Conservation (phyloP, 2,113 vertebrate species). For the Saccopteryx leptura region DNA sequence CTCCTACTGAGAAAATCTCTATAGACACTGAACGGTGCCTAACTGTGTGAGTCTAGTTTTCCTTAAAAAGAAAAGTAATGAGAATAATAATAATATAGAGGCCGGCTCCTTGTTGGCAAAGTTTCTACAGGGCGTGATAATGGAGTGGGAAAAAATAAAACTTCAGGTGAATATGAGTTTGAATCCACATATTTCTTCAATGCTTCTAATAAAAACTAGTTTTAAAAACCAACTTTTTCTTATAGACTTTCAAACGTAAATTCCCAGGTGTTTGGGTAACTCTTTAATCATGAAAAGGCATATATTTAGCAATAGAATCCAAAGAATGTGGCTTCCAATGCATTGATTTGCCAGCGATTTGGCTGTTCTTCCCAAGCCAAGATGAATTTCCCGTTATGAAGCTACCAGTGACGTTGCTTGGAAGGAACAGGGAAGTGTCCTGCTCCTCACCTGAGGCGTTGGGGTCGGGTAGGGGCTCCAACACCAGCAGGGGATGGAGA, state of each 20-base stretch:
- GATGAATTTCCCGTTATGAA: not conserved
- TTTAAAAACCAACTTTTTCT: conserved; percentile 2
- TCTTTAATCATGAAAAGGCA: not conserved
- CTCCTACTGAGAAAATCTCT: not conserved
- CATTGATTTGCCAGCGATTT: not conserved
- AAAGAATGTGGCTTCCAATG: not conserved
- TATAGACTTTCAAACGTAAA: not conserved
- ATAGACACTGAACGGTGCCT: not conserved
- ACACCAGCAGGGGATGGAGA: too few species aligned
- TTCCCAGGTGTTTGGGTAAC: not conserved
- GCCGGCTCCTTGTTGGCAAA: too few species aligned
- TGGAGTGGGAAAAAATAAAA: not conserved
- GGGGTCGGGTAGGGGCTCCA: not conserved
- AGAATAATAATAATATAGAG: not conserved
- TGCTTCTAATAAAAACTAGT: not conserved
- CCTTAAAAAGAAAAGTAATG: too few species aligned
- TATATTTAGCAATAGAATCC: not conserved
- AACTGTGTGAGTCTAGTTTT: not conserved
- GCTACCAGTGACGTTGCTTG: not conserved
- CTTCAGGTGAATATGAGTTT: not conserved
- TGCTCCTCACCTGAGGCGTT: not conserved
- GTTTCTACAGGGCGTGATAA: not conserved
- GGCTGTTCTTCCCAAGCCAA: not conserved
- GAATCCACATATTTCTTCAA: not conserved
- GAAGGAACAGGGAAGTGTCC: not conserved